Evolutionary conservation across 2,113 vertebrate genomes (phyloP).

Genomic region (Pantherophis guttatus): DNA sequence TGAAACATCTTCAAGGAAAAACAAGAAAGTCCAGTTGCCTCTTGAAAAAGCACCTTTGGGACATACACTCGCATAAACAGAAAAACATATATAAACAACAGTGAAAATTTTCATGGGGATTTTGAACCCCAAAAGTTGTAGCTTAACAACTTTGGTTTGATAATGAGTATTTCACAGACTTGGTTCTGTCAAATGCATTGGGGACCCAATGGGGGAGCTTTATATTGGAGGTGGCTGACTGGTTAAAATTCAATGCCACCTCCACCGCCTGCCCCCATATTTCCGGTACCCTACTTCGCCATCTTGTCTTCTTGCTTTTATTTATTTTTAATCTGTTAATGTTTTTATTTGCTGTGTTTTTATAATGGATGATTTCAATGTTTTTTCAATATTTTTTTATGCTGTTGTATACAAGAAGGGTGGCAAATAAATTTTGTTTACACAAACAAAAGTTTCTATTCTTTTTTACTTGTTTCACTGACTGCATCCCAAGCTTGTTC

Average conservation of each 20-base stretch:
- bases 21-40: no score
- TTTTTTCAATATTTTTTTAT: background rate
- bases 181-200: no score
- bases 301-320: background rate
- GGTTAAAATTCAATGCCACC: background rate
- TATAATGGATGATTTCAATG: background rate
- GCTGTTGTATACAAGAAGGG: background rate
- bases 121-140: no score
- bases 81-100: no score
- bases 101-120: no score
- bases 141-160: no score
- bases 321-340: background rate
- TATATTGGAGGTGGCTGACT: background rate
- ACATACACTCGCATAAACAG: no score
- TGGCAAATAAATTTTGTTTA: background rate
- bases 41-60: no score
- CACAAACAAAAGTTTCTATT: background rate
- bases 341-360: background rate
- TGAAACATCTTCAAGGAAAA: no score
- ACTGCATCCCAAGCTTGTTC: background rate
- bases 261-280: background rate
- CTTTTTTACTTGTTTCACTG: background rate
- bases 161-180: no score
- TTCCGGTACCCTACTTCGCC: background rate
- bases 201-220: no score